A percentile compares a stretch with the other conserved stretches of the same genome.
These are phyloP conservation scores for Antennarius maculatus DNA, from an alignment of 2,797 vertebrate genomes.

Conservation along the genomic window DNA sequence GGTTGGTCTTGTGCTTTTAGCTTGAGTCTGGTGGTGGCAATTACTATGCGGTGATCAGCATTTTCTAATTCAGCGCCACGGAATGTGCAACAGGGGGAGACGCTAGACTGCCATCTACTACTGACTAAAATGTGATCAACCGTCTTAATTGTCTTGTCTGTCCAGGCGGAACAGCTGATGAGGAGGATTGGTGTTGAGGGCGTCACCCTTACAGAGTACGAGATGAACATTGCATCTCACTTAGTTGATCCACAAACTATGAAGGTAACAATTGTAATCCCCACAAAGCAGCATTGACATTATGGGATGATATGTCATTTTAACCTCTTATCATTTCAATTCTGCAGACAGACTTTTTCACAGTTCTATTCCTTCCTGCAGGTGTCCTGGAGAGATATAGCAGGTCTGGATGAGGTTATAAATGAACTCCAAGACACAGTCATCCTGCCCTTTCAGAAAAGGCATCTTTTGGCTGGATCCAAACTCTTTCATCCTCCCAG, in stretches of 20 bases:
- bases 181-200: conserved; percentile 84
- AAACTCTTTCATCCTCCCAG: conserved; percentile 97
- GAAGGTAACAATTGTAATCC: conserved; percentile 70
- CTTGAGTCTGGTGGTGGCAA: too few relatives aligned
- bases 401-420: conserved; percentile 94
- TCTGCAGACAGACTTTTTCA: conserved; percentile 1
- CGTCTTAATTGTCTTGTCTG: conserved; percentile 1
- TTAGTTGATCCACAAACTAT: conserved; percentile 83
- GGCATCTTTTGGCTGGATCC: conserved; percentile 91
- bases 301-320: neutral
- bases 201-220: conserved; percentile 83
- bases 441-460: conserved; percentile 95
- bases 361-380: conserved; percentile 38
- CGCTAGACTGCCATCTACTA: too few relatives aligned
- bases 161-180: conserved; percentile 84
- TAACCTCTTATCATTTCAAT: neutral
- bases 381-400: conserved; percentile 88
- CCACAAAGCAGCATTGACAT: neutral
- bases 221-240: conserved; percentile 84
- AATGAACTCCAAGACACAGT: conserved; percentile 95
- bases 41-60: too few relatives aligned
- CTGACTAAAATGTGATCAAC: too few relatives aligned
- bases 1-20: too few relatives aligned
- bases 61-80: too few relatives aligned
- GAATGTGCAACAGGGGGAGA: too few relatives aligned